A percentile compares a stretch with the other conserved stretches of the same genome.
These are phyloP conservation scores for Lamellibrachia luymesi DNA, from an alignment of 1,140 invertebrate species.

Conservation along the genomic window DNA sequence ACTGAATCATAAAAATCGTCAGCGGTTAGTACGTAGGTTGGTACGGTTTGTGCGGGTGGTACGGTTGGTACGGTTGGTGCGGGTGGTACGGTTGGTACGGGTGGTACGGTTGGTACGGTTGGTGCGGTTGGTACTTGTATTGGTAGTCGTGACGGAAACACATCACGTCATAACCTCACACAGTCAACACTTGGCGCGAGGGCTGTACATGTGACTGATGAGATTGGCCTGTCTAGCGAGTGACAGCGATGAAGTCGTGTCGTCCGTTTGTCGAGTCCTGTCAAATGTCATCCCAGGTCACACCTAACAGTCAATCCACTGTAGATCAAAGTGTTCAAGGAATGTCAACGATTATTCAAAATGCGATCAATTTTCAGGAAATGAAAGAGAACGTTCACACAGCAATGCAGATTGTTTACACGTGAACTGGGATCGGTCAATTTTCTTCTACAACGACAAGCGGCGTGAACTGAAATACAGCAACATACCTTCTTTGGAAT, in stretches of 20 bases:
- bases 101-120: too few relatives aligned
- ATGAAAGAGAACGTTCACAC: constrained; percentile 11
- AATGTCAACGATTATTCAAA: constrained; percentile 18
- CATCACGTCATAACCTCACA: too few relatives aligned
- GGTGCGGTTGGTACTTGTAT: too few relatives aligned
- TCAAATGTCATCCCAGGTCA: neutral
- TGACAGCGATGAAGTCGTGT: too few relatives aligned
- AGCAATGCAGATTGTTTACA: neutral
- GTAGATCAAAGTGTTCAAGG: neutral
- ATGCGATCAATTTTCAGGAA: constrained; percentile 10
- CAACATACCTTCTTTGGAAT: constrained; percentile 69
- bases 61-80: too few relatives aligned
- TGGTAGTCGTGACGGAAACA: too few relatives aligned
- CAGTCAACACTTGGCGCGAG: too few relatives aligned
- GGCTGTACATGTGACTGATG: neutral
- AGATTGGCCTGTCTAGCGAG: neutral
- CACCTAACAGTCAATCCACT: neutral
- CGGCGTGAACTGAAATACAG: neutral
- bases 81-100: too few relatives aligned
- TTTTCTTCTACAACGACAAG: neutral
- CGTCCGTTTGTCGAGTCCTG: neutral
- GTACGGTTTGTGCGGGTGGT: too few relatives aligned
- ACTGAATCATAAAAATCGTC: neutral
- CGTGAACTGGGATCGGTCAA: neutral
- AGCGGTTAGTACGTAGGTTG: neutral